Conservation (phyloP, 2,113 vertebrate species). For the Malurus alboscapulatus region DNA sequence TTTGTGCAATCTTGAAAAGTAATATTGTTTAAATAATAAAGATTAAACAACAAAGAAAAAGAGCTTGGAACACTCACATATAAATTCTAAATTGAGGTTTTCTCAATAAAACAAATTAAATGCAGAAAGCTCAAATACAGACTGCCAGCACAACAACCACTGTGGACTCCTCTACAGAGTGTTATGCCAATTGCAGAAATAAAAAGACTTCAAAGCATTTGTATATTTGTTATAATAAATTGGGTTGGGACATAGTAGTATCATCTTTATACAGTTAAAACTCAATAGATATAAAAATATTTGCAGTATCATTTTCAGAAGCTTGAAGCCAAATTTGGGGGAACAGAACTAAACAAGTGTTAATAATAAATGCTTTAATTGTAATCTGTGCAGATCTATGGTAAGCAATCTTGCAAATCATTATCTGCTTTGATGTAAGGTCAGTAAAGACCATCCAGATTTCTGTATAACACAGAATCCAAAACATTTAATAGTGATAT, state of each 20-base stretch:
- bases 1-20: neutral
- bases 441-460: neutral
- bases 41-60: neutral
- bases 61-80: neutral
- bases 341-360: neutral
- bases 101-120: neutral
- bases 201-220: neutral
- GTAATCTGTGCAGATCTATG: rapidly evolving
- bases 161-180: neutral
- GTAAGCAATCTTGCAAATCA: neutral
- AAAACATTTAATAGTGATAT: neutral
- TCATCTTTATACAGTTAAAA: neutral
- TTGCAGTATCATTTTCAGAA: neutral
- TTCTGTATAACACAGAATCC: neutral
- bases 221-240: neutral
- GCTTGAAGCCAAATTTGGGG: neutral
- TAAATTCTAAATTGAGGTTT: neutral
- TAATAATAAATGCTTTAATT: neutral
- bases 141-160: neutral
- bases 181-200: neutral
- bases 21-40: neutral
- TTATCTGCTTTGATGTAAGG: neutral
- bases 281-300: neutral
- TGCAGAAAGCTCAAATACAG: neutral
- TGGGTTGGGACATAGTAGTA: neutral